Evolutionary conservation across 2,797 vertebrate genomes (phyloP).

Genomic region (Sebastes melanostomus): DNA sequence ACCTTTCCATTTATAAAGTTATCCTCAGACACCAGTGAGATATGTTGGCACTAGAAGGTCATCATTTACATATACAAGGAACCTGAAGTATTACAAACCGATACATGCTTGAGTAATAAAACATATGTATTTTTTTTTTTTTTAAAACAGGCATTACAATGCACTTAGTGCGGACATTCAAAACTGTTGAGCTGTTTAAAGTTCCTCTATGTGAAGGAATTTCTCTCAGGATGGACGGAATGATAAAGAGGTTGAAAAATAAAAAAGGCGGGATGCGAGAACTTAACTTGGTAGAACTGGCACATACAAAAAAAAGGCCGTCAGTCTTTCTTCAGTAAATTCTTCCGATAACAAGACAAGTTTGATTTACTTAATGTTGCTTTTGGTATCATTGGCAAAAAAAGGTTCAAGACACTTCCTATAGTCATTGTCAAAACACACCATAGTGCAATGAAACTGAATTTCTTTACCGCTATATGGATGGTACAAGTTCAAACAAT

Average conservation of each 20-base stretch:
- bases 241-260: conserved; percentile 48
- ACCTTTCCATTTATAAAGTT: conserved; percentile 73
- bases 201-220: conserved; percentile 72
- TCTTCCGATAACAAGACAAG: conserved; percentile 50
- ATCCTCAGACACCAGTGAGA: conserved; percentile 78
- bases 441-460: conserved; percentile 74
- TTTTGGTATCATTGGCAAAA: conserved; percentile 78
- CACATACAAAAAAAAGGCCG: conserved; percentile 75
- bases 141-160: conserved; percentile 83
- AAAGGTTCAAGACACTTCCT: conserved; percentile 72
- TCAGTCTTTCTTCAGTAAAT: conserved; percentile 66
- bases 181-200: conserved; percentile 78
- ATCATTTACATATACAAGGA: conserved; percentile 81
- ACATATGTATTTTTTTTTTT: conserved; percentile 74
- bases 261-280: conserved; percentile 51
- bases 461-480: conserved; percentile 63
- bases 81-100: conserved; percentile 83
- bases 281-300: conserved; percentile 67
- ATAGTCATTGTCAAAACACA: conserved; percentile 74
- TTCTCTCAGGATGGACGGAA: conserved; percentile 70
- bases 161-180: conserved; percentile 87
- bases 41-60: conserved; percentile 80
- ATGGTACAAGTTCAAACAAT: conserved; percentile 51
- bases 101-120: conserved; percentile 85
- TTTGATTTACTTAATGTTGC: conserved; percentile 60